phyloP scores from a whole-genome alignment of 2,113 vertebrate species.

The Brevimyrus niger region DNA sequence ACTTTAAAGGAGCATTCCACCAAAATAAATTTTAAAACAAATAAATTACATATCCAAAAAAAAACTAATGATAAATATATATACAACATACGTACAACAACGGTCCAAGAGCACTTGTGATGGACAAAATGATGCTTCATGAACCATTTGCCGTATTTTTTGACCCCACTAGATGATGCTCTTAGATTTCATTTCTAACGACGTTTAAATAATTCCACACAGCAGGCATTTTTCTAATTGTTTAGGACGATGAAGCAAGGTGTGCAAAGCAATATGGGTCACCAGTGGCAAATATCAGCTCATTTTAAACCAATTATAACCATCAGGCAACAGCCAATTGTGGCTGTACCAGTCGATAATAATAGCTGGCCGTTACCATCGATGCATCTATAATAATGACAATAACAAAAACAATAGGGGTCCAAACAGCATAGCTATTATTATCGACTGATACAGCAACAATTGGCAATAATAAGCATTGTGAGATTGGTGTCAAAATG shows the following conservation, averaged over 20 bases:
- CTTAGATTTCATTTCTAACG: background rate
- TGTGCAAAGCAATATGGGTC: no score
- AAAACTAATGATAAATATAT: no score
- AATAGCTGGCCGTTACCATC: no score
- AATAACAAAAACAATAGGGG: background rate
- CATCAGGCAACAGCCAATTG: no score
- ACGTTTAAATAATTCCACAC: no score
- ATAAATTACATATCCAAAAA: background rate
- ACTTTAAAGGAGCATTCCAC: background rate
- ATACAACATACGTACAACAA: no score
- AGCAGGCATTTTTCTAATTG: no score
- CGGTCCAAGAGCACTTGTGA: background rate
- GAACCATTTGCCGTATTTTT: background rate
- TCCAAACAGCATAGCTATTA: background rate
- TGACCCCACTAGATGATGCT: background rate
- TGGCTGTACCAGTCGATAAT: no score
- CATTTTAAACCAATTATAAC: no score
- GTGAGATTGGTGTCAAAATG: background rate
- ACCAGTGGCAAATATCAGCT: no score
- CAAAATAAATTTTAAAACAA: background rate
- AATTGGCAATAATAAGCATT: background rate
- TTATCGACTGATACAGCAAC: no score
- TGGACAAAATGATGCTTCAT: background rate
- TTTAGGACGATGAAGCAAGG: no score
- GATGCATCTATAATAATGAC: background rate